phyloP scores from a whole-genome alignment of 2,888 invertebrate genomes.

The Agrochola litura region DNA sequence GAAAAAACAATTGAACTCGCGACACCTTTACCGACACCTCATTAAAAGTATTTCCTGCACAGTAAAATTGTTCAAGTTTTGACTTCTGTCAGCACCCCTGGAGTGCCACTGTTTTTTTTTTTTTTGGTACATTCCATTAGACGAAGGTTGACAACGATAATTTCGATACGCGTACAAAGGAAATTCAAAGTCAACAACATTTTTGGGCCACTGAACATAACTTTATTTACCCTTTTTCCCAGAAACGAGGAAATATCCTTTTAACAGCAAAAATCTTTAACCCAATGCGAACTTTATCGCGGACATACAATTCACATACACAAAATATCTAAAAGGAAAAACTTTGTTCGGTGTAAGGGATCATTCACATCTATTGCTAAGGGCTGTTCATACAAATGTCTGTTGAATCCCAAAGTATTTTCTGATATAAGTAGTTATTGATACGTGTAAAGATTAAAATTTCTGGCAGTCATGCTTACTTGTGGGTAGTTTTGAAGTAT shows the following conservation, averaged over 20 bases:
- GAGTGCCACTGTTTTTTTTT: background rate
- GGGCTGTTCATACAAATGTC: constrained; percentile 59
- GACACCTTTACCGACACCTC: no score
- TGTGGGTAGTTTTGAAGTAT: constrained; percentile 18
- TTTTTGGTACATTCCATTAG: no score
- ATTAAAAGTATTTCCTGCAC: no score
- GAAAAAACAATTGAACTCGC: no score
- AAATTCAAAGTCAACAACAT: background rate
- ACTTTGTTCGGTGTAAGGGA: constrained; percentile 35
- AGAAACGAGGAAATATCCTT: constrained; percentile 22
- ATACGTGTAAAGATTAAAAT: constrained; percentile 59
- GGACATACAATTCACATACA: constrained; percentile 30
- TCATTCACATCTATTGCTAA: constrained; percentile 63
- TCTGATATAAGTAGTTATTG: constrained; percentile 56
- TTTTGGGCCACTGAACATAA: constrained; percentile 22
- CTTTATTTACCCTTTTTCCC: constrained; percentile 39
- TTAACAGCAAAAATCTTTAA: constrained; percentile 36
- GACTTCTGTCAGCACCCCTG: no score
- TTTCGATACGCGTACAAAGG: constrained; percentile 4
- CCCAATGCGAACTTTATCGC: constrained; percentile 48
- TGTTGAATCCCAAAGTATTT: constrained; percentile 54
- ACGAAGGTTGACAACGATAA: constrained; percentile 17
- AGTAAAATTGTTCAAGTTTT: no score
- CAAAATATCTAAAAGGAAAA: constrained; percentile 49
- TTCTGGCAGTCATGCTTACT: constrained; percentile 58